These are phyloP conservation scores for Gymnogyps californianus DNA, from an alignment of 2,113 vertebrate genomes.

Conservation along the genomic window DNA sequence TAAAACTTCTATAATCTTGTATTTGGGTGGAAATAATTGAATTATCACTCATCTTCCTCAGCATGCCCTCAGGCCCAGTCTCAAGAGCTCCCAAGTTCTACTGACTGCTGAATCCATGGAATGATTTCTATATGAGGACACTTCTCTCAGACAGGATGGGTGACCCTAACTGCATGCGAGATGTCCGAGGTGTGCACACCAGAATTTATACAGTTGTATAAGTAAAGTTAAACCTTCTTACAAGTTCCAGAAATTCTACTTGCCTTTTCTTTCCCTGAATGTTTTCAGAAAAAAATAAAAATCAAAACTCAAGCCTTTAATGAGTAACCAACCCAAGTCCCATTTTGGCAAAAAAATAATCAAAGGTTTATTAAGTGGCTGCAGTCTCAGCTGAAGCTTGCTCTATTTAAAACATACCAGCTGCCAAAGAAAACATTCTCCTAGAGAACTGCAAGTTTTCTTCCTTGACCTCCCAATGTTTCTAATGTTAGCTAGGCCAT, in stretches of 20 bases:
- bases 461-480: background rate
- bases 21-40: background rate
- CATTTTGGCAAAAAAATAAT: background rate
- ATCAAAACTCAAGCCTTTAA: background rate
- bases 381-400: background rate
- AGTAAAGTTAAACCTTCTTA: background rate
- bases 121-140: background rate
- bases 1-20: background rate
- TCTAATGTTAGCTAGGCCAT: background rate
- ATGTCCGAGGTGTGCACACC: background rate
- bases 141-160: background rate
- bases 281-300: background rate
- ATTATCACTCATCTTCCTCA: background rate
- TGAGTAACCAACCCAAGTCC: background rate
- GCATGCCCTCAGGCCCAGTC: background rate
- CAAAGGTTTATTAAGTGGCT: background rate
- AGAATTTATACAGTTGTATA: background rate
- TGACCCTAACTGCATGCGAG: background rate
- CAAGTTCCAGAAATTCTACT: background rate
- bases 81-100: background rate
- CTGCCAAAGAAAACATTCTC: background rate
- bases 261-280: background rate
- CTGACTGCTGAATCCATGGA: background rate
- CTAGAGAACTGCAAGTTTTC: background rate
- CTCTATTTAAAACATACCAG: background rate